Base-by-base conservation (phyloP, 2,888 invertebrate genomes). In the Ferdinandea cuprea region DNA sequence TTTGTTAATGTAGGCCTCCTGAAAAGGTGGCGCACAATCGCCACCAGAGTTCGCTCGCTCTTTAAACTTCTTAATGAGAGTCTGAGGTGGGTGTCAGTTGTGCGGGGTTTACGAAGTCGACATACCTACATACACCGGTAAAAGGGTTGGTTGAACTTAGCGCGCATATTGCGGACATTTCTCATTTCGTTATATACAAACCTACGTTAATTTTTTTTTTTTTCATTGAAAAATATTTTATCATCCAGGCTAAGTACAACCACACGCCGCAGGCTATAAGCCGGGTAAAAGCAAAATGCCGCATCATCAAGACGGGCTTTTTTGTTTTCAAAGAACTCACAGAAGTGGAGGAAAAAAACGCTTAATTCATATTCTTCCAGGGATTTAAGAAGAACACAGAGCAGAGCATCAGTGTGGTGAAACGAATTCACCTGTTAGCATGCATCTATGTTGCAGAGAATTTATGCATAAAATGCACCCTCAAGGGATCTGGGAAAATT, bases 391-490 rank as follows among this genome's bases (percentile, higher is more conserved):
- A 46, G 52, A 19, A 58, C 63, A 66, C 44, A 58, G 42, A 58
- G 25, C n/a, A 56, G 13, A 54, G 4, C 13, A 30, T 15, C 9
- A 52, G 30, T 28, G 30, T 15, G 48, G 48, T 46, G 21, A 7
- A n/a, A n/a, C 59, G 32, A 28, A 71, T 76, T 66, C 77, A 81
- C 81, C 81, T 77, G 81, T 76, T 81, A 66, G 48, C 77, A 54
- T 77, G 83, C 78, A 73, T 63, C 40, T 42, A 35, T 66, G 30
- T 54, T 71, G 78, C 78, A 63, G 40, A 59, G 42, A 66, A 72
- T 77, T 72, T 72, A 72, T 83, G 73, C 83, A 83, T 68, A 58
- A 68, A 68, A 68, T 78, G 78, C 83, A 78, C 37, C 78, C 63
- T 17, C 30, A 50, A 59, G 72, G 63, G 77, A 74, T 80, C 63